Percentiles rank a stretch among this genome's conserved stretches.
phyloP scores from a whole-genome alignment of 2,888 invertebrate species.

The Agrochola lychnidis region DNA sequence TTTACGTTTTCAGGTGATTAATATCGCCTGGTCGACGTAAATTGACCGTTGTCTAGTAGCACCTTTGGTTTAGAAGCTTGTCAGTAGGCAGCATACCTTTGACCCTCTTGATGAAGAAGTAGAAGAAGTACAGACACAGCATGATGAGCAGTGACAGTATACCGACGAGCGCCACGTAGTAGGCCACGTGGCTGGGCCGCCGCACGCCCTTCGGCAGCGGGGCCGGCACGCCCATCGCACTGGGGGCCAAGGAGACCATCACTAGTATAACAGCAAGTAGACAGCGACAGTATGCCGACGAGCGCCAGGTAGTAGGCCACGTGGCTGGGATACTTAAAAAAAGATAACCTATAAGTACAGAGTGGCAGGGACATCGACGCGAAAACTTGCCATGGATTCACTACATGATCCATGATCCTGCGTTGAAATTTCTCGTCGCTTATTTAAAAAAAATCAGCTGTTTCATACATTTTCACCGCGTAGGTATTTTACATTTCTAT shows the following conservation, averaged over 20 bases:
- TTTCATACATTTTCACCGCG: no score
- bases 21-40: not conserved
- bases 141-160: constrained; percentile 80
- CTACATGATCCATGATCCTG: no score
- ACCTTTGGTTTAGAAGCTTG: not conserved
- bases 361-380: no score
- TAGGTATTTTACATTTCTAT: no score
- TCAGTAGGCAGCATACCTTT: constrained; percentile 73
- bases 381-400: no score
- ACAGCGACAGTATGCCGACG: constrained; percentile 78
- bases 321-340: not conserved
- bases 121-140: constrained; percentile 84
- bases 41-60: not conserved
- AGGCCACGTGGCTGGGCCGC: constrained; percentile 80
- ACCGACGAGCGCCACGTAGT: constrained; percentile 84
- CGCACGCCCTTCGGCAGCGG: constrained; percentile 71
- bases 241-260: constrained; percentile 60
- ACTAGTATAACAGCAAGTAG: not conserved
- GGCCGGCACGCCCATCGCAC: constrained; percentile 66
- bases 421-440: no score
- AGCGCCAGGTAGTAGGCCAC: constrained; percentile 84
- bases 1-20: not conserved
- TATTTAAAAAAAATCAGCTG: no score
- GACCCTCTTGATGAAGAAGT: constrained; percentile 82
- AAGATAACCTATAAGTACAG: no score